Conservation (phyloP, 2,113 vertebrate genomes). For the Halichoerus grypus region DNA sequence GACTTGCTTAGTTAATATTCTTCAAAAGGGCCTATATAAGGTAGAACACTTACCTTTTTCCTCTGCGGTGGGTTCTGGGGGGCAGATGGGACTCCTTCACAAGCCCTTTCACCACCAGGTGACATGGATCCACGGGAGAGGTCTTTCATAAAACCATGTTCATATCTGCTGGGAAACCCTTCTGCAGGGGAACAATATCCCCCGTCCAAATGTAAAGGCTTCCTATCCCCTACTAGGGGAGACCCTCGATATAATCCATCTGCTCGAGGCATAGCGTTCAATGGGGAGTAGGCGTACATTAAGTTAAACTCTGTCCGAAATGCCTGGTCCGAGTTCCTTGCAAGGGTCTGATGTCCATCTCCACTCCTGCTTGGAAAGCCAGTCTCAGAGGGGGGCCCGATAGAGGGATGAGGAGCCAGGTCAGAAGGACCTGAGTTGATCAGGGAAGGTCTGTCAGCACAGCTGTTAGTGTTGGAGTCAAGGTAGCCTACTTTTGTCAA, state of each 20-base stretch:
- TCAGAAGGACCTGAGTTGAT: constrained; percentile 88
- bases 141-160: constrained; percentile 93
- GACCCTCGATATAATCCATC: constrained; percentile 89
- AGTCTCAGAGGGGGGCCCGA: constrained; percentile 86
- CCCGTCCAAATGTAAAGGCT: constrained; percentile 92
- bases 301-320: constrained; percentile 99
- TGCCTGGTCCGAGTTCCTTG: constrained; percentile 93
- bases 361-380: constrained; percentile 87
- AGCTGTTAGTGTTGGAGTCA: constrained; percentile 91
- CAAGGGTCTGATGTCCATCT: constrained; percentile 88
- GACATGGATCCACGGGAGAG: constrained; percentile 91
- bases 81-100: constrained; percentile 92
- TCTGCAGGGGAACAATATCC: constrained; percentile 94
- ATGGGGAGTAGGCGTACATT: constrained; percentile 98
- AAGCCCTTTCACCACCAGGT: constrained; percentile 92
- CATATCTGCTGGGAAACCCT: constrained; percentile 92
- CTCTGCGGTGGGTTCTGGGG: constrained; percentile 97
- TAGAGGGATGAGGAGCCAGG: constrained; percentile 87
- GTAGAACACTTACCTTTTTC: constrained; percentile 94
- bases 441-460: constrained; percentile 90
- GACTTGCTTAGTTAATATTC: background rate
- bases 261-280: constrained; percentile 95
- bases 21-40: background rate
- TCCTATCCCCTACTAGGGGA: constrained; percentile 89
- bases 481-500: constrained; percentile 89